Percentiles rank a stretch among this genome's conserved stretches.
phyloP scores from a whole-genome alignment of 1,140 invertebrate genomes.

The Drosophila ogumai region DNA sequence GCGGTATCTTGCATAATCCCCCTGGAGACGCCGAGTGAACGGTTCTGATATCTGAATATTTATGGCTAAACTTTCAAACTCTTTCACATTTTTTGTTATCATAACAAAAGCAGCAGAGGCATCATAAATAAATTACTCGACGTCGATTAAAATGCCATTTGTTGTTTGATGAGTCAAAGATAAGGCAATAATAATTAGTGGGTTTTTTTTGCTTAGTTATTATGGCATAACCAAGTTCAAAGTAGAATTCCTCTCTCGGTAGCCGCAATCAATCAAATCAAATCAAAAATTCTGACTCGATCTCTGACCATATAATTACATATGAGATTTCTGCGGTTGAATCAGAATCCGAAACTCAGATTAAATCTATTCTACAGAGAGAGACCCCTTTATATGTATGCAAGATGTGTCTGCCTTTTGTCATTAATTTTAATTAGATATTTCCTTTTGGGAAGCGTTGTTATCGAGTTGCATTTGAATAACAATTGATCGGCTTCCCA shows the following conservation, averaged over 20 bases:
- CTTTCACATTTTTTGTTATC: slow-evolving; percentile 26
- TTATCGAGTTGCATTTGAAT: slow-evolving; percentile 62
- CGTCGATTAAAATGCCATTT: slow-evolving; percentile 66
- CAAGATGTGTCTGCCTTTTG: slow-evolving; percentile 34
- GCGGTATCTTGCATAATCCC: slow-evolving; percentile 30
- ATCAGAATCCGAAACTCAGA: slow-evolving; percentile 49
- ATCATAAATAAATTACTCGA: slow-evolving; percentile 55
- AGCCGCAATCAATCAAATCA: slow-evolving; percentile 48
- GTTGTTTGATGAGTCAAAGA: slow-evolving; percentile 54
- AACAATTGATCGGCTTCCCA: slow-evolving; percentile 58
- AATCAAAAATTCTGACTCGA: slow-evolving; percentile 30
- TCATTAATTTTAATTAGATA: slow-evolving; percentile 74
- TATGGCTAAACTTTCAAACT: slow-evolving; percentile 25
- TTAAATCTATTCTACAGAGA: slow-evolving; percentile 14
- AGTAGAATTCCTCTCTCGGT: slow-evolving; percentile 15
- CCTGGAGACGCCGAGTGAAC: background rate
- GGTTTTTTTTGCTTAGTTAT: slow-evolving; percentile 25
- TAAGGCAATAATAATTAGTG: slow-evolving; percentile 1
- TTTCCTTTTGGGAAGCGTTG: slow-evolving; percentile 37
- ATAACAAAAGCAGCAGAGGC: slow-evolving; percentile 9
- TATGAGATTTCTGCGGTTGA: slow-evolving; percentile 73
- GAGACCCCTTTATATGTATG: slow-evolving; percentile 21
- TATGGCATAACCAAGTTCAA: slow-evolving; percentile 26
- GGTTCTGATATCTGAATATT: slow-evolving; percentile 45
- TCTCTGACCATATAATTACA: slow-evolving; percentile 65